A percentile compares a stretch with the other conserved stretches of the same genome.
These are phyloP conservation scores for Galerucella nymphaeae DNA, from an alignment of 2,888 invertebrate genomes.

Conservation along the genomic window DNA sequence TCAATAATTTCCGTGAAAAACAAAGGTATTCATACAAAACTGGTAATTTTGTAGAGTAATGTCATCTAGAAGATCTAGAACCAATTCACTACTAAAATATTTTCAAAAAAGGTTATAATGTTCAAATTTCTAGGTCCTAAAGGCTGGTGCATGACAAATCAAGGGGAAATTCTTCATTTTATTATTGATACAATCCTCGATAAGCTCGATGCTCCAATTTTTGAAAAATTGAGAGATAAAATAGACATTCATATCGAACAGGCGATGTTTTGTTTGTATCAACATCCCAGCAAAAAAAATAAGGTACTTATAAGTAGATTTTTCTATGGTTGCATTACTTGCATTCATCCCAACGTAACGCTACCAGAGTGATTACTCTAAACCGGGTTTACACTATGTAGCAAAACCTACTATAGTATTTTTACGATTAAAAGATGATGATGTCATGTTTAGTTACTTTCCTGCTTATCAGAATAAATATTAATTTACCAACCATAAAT, in stretches of 20 bases:
- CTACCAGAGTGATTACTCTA: too few species aligned
- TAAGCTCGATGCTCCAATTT: conserved; percentile 73
- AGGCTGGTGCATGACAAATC: conserved; percentile 82
- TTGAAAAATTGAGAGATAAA: conserved; percentile 74
- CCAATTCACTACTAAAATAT: neutral
- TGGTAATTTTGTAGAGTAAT: too few species aligned
- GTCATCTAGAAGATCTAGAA: too few species aligned
- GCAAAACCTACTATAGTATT: too few species aligned
- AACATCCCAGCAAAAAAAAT: conserved; percentile 80
- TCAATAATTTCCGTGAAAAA: neutral
- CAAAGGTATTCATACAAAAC: too few species aligned
- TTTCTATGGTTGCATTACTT: neutral
- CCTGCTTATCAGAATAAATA: too few species aligned
- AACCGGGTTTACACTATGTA: too few species aligned
- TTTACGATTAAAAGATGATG: too few species aligned
- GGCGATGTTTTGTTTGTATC: conserved; percentile 85
- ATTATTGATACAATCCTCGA: conserved; percentile 81
- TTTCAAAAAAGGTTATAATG: neutral
- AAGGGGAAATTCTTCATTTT: conserved; percentile 82
- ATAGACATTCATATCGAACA: conserved; percentile 87
- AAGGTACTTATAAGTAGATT: conserved; percentile 64
- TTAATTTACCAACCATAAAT: too few species aligned
- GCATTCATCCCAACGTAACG: too few species aligned
- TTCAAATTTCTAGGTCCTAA: conserved; percentile 65
- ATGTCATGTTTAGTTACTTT: too few species aligned